Evolutionary conservation across 1,140 invertebrate genomes (phyloP).

Genomic region (Lasioglossum baleicum): DNA sequence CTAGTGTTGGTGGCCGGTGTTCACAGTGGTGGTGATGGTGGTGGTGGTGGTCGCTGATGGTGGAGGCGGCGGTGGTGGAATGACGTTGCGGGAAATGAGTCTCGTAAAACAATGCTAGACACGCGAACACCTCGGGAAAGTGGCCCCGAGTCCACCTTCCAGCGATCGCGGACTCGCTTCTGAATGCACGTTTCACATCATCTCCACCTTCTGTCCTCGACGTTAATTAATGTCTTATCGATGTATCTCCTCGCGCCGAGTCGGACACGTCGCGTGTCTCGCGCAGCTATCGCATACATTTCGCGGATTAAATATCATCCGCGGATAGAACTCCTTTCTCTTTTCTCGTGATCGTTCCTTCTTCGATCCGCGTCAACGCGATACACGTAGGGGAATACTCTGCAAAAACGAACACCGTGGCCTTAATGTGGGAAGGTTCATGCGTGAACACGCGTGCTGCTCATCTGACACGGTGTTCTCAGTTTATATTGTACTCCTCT

Average conservation of each 20-base stretch:
- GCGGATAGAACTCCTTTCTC: constrained; percentile 15
- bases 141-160: constrained; percentile 43
- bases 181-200: constrained; percentile 39
- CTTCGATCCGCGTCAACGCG: too few relatives aligned
- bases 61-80: constrained; percentile 60
- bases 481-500: constrained; percentile 49
- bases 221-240: constrained; percentile 42
- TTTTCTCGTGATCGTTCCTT: not conserved
- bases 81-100: constrained; percentile 75
- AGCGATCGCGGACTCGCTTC: constrained; percentile 41
- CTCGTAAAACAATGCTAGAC: constrained; percentile 72
- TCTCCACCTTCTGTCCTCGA: constrained; percentile 41
- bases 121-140: constrained; percentile 66
- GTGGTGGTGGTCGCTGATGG: too few relatives aligned
- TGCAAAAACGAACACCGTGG: constrained; percentile 57
- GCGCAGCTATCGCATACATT: not conserved
- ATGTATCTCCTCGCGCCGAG: constrained; percentile 16
- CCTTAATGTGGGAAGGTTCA: constrained; percentile 65
- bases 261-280: constrained; percentile 1
- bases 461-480: constrained; percentile 71
- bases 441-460: constrained; percentile 70
- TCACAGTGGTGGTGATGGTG: constrained; percentile 11
- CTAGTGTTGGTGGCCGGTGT: too few relatives aligned
- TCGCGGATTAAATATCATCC: not conserved
- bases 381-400: too few relatives aligned